Base-by-base conservation (phyloP, 2,797 vertebrate species). In the Aldrovandia affinis region DNA sequence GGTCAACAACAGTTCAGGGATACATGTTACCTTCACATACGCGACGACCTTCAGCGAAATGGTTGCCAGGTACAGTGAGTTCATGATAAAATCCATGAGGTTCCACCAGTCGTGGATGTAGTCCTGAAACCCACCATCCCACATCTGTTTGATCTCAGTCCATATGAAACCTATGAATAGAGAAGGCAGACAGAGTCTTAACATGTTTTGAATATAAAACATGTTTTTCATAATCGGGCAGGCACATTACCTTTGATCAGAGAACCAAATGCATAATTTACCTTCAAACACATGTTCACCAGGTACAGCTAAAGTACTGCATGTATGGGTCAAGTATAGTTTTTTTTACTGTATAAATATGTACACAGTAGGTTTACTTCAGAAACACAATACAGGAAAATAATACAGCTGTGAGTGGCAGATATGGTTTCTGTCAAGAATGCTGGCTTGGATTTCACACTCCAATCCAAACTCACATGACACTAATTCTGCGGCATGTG, bases 81-180 rank as follows among this genome's bases (percentile, higher is more conserved):
- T 99, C 98, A 99, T 99, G 84, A 99, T 97, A 89, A 99, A 99
- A 93, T 99, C 98, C 98, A 99, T 98, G 59, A 99, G 94, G 87
- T 99, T 99, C 98, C 98, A 99, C 98, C 98, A 99, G 77, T 99
- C 98, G 28, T 98, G 96, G 79, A 99, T 93, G 90, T 99, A 99
- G 92, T 99, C 97, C 87, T 98, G 94, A 30, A 99, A 95, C 91
- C 98, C 98, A 5, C 96, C 97, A 81, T 99, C 97, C 98, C 98
- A 99, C 98, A 99, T 99, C 94, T 99, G 98, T 89, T 99, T 99
- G 93, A 99, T 98, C 93, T 99, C 98, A 52, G 96, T 97, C 98
- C 98, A 99, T 90, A 99, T 96, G 92, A 99, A 99, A 77, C 98
- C 98, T 99, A 89, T 9, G 63, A 57, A 28, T n/a, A 10, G n/a